Percentiles rank a stretch among this genome's conserved stretches.
Evolutionary conservation across 2,797 vertebrate genomes (phyloP).

Genomic region (Meda fulgida): DNA sequence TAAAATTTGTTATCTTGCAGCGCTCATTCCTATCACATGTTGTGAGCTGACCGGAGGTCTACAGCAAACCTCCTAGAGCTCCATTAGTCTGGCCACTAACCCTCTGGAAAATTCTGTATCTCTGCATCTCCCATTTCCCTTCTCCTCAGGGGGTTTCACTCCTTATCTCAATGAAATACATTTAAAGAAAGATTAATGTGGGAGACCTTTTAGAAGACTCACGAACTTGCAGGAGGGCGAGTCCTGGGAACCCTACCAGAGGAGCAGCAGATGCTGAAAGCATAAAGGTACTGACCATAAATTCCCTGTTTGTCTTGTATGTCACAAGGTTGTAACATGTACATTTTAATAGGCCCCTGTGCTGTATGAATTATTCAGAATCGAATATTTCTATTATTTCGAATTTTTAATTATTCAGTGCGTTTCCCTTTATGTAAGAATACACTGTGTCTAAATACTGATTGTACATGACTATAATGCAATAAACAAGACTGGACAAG

Average conservation of each 20-base stretch:
- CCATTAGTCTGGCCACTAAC: constrained; percentile 55
- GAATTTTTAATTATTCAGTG: too few relatives aligned
- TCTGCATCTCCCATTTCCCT: constrained; percentile 66
- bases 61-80: constrained; percentile 62
- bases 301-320: constrained; percentile 21
- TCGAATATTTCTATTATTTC: too few relatives aligned
- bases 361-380: constrained; percentile 38
- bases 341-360: constrained; percentile 27
- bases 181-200: constrained; percentile 75
- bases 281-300: constrained; percentile 31
- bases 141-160: constrained; percentile 65
- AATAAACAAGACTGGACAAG: constrained; percentile 16
- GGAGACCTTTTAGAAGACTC: constrained; percentile 65
- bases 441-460: constrained; percentile 14
- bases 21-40: constrained; percentile 43
- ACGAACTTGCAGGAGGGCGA: constrained; percentile 61
- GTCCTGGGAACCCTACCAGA: constrained; percentile 63
- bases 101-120: constrained; percentile 61
- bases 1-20: constrained; percentile 44
- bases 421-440: constrained; percentile 40
- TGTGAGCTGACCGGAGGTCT: constrained; percentile 56
- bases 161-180: constrained; percentile 73
- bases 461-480: neutral
- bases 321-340: constrained; percentile 26
- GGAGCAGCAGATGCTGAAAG: constrained; percentile 41